Base-by-base conservation (phyloP, 2,888 invertebrate genomes). In the Prionchulus punctatus region DNA sequence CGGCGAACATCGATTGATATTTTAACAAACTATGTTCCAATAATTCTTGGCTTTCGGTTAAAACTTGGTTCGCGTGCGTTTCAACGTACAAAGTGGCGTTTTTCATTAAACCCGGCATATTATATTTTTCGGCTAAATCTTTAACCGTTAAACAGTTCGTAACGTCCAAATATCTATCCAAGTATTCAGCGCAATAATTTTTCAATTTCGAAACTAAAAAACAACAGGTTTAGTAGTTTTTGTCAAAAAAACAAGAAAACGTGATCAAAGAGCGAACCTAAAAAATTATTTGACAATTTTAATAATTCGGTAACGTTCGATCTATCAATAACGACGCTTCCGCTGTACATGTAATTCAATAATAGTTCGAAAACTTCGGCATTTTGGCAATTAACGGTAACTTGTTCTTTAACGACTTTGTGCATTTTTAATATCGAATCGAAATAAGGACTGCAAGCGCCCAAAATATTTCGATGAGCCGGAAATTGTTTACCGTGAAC, bases 281-380 rank as follows among this genome's bases (percentile, higher is more conserved):
- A 72, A 68, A 81, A 80, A 67, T 79, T 79, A 69, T 80, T 80
- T 18, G 81, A 78, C 55, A 82, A 70, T 61, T 78, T 73, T 47
- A 82, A 70, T 51, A 82, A 68, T 69, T 81, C 81, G 54, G 77
- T 76, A 30, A 81, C 80, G 67, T 78, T 80, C 30, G 75, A 73
- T 62, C 78, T 76, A 63, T 79, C 77, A 55, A 82, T 78, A 12
- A 77, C 76, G 4, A 79, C 77, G 62, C 74, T 75, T 3, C 81
- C 81, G 31, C 80, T 80, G 68, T 82, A 82, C 76, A 82, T 79
- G 66, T 80, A 82, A 66, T 79, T 79, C 27, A 82, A 69, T 53
- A 82, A 73, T 42, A 74, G 72, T 25, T 73, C 71, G 69, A 82
- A 81, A 54, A 78, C 77, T 58, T 76, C 78, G 57, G 77, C 76